phyloP scores from a whole-genome alignment of 2,113 vertebrate genomes.

The Calyptomena viridis region DNA sequence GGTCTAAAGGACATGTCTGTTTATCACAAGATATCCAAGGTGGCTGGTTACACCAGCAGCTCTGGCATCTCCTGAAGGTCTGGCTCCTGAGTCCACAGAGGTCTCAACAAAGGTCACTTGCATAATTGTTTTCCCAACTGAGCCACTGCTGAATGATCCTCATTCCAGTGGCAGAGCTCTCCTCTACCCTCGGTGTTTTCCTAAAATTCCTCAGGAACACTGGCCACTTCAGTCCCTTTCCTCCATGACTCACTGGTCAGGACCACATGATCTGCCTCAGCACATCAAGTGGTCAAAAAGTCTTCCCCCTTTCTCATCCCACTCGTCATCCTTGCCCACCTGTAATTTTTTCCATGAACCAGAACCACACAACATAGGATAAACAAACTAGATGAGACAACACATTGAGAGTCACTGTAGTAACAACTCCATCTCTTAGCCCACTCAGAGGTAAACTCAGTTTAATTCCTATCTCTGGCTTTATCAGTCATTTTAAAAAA shows the following conservation, averaged over 20 bases:
- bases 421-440: not conserved
- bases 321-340: not conserved
- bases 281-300: not conserved
- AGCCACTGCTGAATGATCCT: not conserved
- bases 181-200: not conserved
- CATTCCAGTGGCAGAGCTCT: not conserved
- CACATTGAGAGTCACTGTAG: not conserved
- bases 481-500: not conserved
- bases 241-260: not conserved
- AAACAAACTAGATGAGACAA: not conserved
- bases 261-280: not conserved
- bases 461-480: not conserved
- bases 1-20: conserved; percentile 53
- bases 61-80: conserved; percentile 22
- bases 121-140: conserved; percentile 31
- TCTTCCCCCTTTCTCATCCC: not conserved
- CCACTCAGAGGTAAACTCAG: not conserved
- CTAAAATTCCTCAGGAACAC: not conserved
- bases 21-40: not conserved
- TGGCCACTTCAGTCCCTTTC: not conserved
- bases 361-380: not conserved
- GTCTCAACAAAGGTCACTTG: conserved; percentile 24
- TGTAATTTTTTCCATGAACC: not conserved
- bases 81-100: not conserved
- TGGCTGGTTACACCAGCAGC: not conserved